These are phyloP conservation scores for Atrina japonica DNA, from an alignment of 2,888 invertebrate genomes.

Conservation along the genomic window DNA sequence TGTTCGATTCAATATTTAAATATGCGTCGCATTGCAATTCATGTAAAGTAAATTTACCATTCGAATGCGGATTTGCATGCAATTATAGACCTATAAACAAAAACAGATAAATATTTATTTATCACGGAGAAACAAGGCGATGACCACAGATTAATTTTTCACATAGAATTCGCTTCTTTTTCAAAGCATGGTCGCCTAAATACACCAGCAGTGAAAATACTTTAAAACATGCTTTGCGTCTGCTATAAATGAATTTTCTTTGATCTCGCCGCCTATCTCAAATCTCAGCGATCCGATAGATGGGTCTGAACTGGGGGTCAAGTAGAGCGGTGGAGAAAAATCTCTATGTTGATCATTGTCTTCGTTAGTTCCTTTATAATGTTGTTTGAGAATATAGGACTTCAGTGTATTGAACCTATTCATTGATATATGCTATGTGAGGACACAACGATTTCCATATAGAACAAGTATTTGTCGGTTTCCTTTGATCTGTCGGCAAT, in stretches of 20 bases:
- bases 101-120: no score
- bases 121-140: no score
- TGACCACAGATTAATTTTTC: no score
- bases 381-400: conserved; percentile 20
- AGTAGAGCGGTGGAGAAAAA: conserved; percentile 49
- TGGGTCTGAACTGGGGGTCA: conserved; percentile 60
- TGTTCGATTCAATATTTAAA: no score
- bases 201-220: no score
- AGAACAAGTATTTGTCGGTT: conserved; percentile 37
- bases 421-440: conserved; percentile 28
- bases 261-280: conserved; percentile 66
- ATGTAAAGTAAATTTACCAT: no score
- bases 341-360: conserved; percentile 18
- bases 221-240: conserved; percentile 56
- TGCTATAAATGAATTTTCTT: conserved; percentile 45
- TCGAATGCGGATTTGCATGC: no score
- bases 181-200: no score
- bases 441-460: conserved; percentile 25
- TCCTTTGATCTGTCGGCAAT: conserved; percentile 65
- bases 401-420: conserved; percentile 23
- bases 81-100: no score
- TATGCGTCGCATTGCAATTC: no score
- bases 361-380: conserved; percentile 29
- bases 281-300: conserved; percentile 60
- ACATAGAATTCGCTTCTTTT: no score